These are phyloP conservation scores for Danionella dracula DNA, from an alignment of 2,797 vertebrate species.

Conservation along the genomic window DNA sequence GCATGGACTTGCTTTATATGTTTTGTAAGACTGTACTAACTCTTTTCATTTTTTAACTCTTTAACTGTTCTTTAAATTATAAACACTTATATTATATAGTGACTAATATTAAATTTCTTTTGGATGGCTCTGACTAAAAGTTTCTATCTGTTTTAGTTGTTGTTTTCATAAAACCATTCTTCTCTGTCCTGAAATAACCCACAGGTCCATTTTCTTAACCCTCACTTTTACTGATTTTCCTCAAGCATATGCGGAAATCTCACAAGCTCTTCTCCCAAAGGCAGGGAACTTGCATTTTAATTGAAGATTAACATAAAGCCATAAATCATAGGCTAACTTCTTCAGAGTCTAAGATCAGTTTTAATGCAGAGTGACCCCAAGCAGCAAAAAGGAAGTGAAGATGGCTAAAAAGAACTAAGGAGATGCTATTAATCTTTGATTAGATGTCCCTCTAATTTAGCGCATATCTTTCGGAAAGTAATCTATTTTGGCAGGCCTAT, in stretches of 20 bases:
- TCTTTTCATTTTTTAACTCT: no score
- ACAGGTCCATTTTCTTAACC: background rate
- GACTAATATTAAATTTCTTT: no score
- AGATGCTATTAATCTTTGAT: slow-evolving; percentile 17
- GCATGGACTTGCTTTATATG: no score
- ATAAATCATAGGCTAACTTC: slow-evolving; percentile 30
- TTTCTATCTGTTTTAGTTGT: no score
- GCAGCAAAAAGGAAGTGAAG: slow-evolving; percentile 42
- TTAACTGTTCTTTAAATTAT: no score
- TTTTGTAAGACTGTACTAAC: no score
- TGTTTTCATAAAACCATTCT: background rate
- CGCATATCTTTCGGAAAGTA: background rate
- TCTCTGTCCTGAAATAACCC: background rate
- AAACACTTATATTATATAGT: no score
- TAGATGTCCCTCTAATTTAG: slow-evolving; percentile 19
- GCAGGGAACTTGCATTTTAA: slow-evolving; percentile 28
- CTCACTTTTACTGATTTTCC: slow-evolving; percentile 9
- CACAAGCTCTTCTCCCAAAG: slow-evolving; percentile 3
- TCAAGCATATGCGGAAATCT: slow-evolving; percentile 1
- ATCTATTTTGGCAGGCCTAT: slow-evolving; percentile 1
- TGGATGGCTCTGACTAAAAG: no score
- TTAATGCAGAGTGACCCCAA: slow-evolving; percentile 21
- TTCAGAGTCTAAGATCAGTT: background rate
- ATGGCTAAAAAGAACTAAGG: slow-evolving; percentile 34
- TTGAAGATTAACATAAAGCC: slow-evolving; percentile 31